Base-by-base conservation (phyloP, 2,888 invertebrate species). In the Tetranychus piercei region DNA sequence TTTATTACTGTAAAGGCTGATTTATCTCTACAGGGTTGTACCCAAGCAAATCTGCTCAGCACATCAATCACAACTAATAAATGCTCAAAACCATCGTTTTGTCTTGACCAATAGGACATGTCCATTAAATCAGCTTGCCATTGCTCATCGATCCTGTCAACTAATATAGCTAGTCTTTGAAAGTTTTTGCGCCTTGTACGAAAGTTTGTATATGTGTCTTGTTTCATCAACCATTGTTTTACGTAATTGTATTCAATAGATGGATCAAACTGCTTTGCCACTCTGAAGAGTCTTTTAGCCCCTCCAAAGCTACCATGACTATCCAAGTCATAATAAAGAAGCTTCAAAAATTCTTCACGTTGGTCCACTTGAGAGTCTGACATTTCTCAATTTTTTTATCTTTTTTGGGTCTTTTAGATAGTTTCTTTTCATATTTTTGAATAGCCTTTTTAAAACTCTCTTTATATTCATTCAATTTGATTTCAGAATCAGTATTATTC, bases 41-140 rank as follows among this genome's bases (percentile, higher is more conserved):
- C 77, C 76, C 77, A 79, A 1, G 79, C 79, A 69, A 73, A 78
- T 72, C 77, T 78, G 9, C 76, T 77, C n/a, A 79, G 78, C 6
- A 78, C 76, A 74, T 80, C 79, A 9, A 79, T 79, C 20, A 71
- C 70, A 3, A 76, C 77, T 11, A 79, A 72, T 18, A 79, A 44
- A 73, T 76, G 79, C 9, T 67, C 74, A 45, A 74, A 73, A 0
- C 78, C 78, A 43, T 79, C 76, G 70, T 80, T 79, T 11, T 78
- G 0, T 64, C 69, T 44, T 18, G 22, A 15, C 5, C 71, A 69
- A 1, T 20, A 20, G 44, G 71, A 22, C 72, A 79, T 64, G 45
- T 79, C 78, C 11, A 76, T 77, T 8, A 78, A 67, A 55, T 79
- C 79, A 9, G 75, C 73, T 67, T 79, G 77, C 74, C 77, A 76